Evolutionary conservation across 2,888 invertebrate genomes (phyloP), one percentile per base, ranked within the genome.

Genomic region (Pterostichus niger): DNA sequence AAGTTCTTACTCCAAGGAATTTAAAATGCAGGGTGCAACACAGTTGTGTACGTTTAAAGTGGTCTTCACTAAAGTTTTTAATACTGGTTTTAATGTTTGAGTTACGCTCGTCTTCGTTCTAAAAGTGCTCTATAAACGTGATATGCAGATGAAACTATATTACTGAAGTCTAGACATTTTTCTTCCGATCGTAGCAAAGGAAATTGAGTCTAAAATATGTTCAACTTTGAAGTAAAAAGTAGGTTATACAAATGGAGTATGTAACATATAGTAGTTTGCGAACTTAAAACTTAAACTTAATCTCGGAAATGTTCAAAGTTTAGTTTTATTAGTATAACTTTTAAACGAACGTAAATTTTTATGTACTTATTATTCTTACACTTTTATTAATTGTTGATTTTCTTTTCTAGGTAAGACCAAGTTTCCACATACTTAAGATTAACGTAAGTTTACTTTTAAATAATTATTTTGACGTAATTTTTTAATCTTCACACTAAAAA

Each of bases 91-190:
- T 73, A 73, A 73, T 73, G 46, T 31, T 6, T 35, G 31, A 73
- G 24, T 73, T 73, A 73, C 49, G 44, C 5, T 49, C n/a, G 1
- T 44, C 44, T 59, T 59, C 54, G 7, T 54, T 11, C 6, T 17
- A 17, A 11, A 17, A 73, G 73, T 46, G 49, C 15, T 6, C 31
- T 31, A 44, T 73, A 73, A 73, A 73, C 24, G 44, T 46, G 46
- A 73, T 71, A 44, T 73, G 73, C 44, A 46, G 46, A 73, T 73
- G 73, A 73, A 73, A 73, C 44, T 46, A 73, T 46, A 17, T 54
- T 24, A 59, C 59, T 59, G 59, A 35, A 35, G 64, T 64, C 64
- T 5, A 4, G n/a, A 13, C 35, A 64, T 35, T 35, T n/a, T 64
- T 64, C 64, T 33, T 13, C 64, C 10, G n/a, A n/a, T 13, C 10